Evolutionary conservation across 1,140 invertebrate species (phyloP).

Genomic region (Conopomorpha cramerella): DNA sequence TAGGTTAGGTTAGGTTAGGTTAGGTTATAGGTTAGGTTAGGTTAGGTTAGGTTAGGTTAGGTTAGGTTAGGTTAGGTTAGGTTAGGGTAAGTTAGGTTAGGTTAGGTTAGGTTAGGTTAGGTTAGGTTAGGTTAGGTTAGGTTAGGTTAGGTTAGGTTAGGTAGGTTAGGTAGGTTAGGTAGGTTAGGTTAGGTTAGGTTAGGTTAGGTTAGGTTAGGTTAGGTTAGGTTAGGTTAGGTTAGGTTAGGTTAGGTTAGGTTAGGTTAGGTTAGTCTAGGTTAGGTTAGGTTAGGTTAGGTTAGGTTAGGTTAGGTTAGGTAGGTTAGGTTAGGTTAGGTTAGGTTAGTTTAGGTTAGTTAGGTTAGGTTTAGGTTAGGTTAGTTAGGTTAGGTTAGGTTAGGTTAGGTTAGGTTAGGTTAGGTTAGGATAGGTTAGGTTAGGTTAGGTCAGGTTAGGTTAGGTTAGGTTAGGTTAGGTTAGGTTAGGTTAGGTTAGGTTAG

Average conservation of each 20-base stretch:
- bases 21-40: background rate
- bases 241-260: constrained; percentile 5
- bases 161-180: too few relatives aligned
- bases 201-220: constrained; percentile 4
- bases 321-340: constrained; percentile 10
- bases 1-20: background rate
- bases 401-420: constrained; percentile 26
- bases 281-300: constrained; percentile 9
- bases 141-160: background rate
- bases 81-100: background rate
- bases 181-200: constrained; percentile 1
- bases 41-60: background rate
- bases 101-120: background rate
- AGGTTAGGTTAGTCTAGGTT: constrained; percentile 8
- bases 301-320: constrained; percentile 10
- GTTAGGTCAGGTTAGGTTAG: constrained; percentile 30
- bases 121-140: background rate
- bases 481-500: constrained; percentile 23
- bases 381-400: constrained; percentile 28
- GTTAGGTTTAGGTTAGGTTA: constrained; percentile 12
- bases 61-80: background rate
- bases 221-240: constrained; percentile 5
- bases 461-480: constrained; percentile 26
- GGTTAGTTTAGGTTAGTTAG: constrained; percentile 10
- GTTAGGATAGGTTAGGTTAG: constrained; percentile 25